Evolutionary conservation across 2,888 invertebrate species (phyloP).

Genomic region (Hetaerina titia): DNA sequence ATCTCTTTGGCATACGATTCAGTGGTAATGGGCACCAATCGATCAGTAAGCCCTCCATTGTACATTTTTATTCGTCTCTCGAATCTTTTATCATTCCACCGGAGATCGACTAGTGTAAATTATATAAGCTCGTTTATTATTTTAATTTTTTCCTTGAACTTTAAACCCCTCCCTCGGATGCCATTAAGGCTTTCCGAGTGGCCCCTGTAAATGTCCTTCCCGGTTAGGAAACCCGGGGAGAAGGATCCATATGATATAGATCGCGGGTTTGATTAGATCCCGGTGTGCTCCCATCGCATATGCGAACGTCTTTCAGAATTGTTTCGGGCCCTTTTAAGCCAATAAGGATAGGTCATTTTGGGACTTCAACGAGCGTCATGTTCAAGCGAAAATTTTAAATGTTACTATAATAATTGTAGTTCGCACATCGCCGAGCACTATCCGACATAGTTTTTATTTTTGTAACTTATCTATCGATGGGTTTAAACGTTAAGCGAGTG

Average conservation of each 20-base stretch:
- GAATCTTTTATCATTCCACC: constrained; percentile 43
- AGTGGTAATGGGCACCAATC: not conserved
- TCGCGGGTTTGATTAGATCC: not conserved
- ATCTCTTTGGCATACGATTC: not conserved
- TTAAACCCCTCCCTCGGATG: not conserved
- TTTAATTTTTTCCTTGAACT: not conserved
- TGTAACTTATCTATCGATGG: constrained; percentile 38
- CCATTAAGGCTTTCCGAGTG: not conserved
- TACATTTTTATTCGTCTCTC: not conserved
- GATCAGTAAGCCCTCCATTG: not conserved
- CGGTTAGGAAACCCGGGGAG: not conserved
- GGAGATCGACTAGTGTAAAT: constrained; percentile 2
- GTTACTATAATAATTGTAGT: not conserved
- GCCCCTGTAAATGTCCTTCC: not conserved
- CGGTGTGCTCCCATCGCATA: not conserved
- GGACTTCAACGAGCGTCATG: constrained; percentile 2
- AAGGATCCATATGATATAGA: not conserved
- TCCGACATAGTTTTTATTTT: constrained; percentile 54
- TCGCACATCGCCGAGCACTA: constrained; percentile 60
- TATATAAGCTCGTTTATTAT: not conserved
- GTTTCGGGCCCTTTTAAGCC: not conserved
- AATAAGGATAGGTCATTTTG: not conserved
- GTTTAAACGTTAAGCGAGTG: not conserved
- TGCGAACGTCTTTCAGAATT: constrained; percentile 5
- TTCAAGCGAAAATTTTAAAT: not conserved